Evolutionary conservation across 2,888 invertebrate species (phyloP).

Genomic region (Luperina testacea): DNA sequence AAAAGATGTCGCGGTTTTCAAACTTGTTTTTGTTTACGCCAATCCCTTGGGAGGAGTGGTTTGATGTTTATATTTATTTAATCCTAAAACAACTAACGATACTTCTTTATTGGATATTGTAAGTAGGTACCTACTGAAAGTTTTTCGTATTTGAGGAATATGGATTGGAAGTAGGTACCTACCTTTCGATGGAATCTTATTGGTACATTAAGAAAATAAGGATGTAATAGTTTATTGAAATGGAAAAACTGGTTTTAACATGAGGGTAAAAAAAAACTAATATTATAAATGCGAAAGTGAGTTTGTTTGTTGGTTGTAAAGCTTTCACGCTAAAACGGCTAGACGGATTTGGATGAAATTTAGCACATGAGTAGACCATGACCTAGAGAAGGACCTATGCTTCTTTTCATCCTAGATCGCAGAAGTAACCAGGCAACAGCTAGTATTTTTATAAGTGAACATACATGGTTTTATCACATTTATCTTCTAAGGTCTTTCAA

Average conservation of each 20-base stretch:
- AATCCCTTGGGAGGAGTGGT: conserved; percentile 52
- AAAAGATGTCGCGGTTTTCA: conserved; percentile 67
- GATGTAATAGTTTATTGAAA: background rate
- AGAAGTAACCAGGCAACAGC: too few relatives aligned
- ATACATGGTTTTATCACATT: too few relatives aligned
- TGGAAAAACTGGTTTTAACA: background rate
- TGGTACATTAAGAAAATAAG: conserved; percentile 9
- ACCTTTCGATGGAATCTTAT: conserved; percentile 2
- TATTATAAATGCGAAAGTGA: too few relatives aligned
- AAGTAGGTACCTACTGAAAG: conserved; percentile 27
- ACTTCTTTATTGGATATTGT: conserved; percentile 49
- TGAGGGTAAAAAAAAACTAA: background rate
- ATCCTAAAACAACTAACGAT: conserved; percentile 60
- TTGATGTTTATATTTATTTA: conserved; percentile 64
- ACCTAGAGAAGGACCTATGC: background rate
- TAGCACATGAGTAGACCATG: too few relatives aligned
- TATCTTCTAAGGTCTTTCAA: too few relatives aligned
- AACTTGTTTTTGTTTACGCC: conserved; percentile 71
- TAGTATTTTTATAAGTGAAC: too few relatives aligned
- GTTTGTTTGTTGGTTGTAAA: too few relatives aligned
- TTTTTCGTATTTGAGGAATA: conserved; percentile 25
- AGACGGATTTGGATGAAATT: too few relatives aligned
- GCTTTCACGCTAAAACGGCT: too few relatives aligned
- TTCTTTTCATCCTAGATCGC: background rate
- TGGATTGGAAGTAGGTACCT: background rate